phyloP scores from a whole-genome alignment of 2,113 vertebrate genomes.

The Scolopax mira region DNA sequence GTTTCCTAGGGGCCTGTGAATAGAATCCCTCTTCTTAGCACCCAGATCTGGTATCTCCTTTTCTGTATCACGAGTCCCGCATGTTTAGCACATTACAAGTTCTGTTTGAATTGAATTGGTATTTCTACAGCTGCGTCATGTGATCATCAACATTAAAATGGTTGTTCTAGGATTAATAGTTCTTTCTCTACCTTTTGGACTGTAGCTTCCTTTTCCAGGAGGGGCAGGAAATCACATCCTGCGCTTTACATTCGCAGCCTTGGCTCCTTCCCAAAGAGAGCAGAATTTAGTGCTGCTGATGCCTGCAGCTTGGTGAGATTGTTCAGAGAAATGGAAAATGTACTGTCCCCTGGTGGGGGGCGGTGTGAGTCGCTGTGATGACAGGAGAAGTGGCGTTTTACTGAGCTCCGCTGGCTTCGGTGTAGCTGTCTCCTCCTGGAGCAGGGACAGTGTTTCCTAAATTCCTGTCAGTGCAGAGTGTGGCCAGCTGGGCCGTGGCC shows the following conservation, averaged over 20 bases:
- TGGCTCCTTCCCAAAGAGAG: conserved; percentile 40
- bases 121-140: conserved; percentile 26
- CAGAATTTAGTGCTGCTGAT: conserved; percentile 3
- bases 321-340: background rate
- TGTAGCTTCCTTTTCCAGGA: conserved; percentile 44
- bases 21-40: conserved; percentile 1
- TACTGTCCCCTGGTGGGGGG: background rate
- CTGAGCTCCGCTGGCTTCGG: background rate
- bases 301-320: background rate
- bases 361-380: background rate
- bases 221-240: conserved; percentile 51
- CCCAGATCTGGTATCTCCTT: background rate
- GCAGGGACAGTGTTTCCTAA: background rate
- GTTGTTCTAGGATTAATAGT: conserved; percentile 53
- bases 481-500: background rate
- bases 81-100: background rate
- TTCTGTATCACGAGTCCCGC: background rate
- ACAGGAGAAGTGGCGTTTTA: background rate
- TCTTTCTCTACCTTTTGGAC: conserved; percentile 55
- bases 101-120: conserved; percentile 25
- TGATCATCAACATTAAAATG: conserved; percentile 30
- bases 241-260: conserved; percentile 13
- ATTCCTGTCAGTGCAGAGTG: background rate
- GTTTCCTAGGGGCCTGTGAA: background rate
- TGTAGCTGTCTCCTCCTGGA: background rate